phyloP scores from a whole-genome alignment of 2,797 vertebrate genomes.

The Tangara arthus region DNA sequence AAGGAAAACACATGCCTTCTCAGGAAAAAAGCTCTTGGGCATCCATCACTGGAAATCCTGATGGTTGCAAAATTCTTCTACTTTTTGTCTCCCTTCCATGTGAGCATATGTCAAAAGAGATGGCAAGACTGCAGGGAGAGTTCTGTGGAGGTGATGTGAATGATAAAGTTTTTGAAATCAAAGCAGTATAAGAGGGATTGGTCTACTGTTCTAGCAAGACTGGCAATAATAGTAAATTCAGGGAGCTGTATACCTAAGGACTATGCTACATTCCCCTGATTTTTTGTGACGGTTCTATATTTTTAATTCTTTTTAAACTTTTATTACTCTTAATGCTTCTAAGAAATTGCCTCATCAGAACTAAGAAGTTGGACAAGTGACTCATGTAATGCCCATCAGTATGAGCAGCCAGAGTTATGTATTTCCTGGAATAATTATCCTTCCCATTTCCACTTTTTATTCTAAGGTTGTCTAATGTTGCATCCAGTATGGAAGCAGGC shows the following conservation, averaged over 20 bases:
- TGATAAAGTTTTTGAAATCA: neutral
- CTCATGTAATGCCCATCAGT: neutral
- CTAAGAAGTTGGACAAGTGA: neutral
- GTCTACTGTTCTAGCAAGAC: neutral
- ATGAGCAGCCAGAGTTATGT: neutral
- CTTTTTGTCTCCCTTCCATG: neutral
- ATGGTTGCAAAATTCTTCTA: neutral
- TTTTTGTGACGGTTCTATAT: neutral
- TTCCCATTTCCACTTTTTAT: neutral
- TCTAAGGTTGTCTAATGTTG: neutral
- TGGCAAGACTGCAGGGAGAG: neutral
- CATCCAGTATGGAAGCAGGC: neutral
- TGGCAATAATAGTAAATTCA: neutral
- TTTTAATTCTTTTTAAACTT: neutral
- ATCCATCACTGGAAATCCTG: neutral
- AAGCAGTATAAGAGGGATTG: neutral
- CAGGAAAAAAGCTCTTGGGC: neutral
- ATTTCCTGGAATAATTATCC: neutral
- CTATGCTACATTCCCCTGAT: neutral
- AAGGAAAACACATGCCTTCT: neutral
- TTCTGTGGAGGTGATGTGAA: neutral
- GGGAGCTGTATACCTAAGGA: neutral
- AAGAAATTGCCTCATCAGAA: neutral
- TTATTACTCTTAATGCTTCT: neutral
- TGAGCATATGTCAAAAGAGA: neutral